Evolutionary conservation across 2,888 invertebrate genomes (phyloP).

Genomic region (Andrena haemorrhoa): DNA sequence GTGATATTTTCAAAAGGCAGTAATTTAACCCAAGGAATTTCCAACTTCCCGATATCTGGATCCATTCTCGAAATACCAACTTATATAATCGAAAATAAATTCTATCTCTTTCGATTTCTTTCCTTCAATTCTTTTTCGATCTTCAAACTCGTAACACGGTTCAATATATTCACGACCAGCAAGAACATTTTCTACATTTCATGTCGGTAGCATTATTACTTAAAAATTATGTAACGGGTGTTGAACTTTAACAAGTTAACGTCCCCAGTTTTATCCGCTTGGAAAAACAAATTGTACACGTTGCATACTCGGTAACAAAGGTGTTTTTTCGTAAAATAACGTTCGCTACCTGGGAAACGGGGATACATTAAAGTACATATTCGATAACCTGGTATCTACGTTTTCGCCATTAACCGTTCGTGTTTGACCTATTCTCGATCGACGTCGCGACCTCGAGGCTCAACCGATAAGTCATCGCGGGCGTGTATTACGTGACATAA

Average conservation of each 20-base stretch:
- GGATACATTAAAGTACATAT: background rate
- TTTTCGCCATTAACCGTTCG: constrained; percentile 52
- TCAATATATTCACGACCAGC: no score
- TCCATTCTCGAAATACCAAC: no score
- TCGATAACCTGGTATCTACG: constrained; percentile 8
- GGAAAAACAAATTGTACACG: background rate
- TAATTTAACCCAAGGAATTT: constrained; percentile 15
- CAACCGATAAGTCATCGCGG: constrained; percentile 76
- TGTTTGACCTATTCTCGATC: constrained; percentile 69
- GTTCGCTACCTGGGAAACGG: background rate
- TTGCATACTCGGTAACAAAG: background rate
- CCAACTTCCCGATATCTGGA: background rate
- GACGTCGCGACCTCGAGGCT: constrained; percentile 72
- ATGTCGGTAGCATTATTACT: background rate
- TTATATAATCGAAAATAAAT: no score
- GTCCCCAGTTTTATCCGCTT: background rate
- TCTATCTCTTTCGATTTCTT: no score
- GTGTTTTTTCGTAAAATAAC: background rate
- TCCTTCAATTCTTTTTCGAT: background rate
- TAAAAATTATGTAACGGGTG: background rate
- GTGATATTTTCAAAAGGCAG: constrained; percentile 37
- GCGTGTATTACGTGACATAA: constrained; percentile 76
- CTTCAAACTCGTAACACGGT: background rate
- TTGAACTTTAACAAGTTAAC: background rate
- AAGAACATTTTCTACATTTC: no score